Base-by-base conservation (phyloP, 2,888 invertebrate species). In the Dilophus febrilis region DNA sequence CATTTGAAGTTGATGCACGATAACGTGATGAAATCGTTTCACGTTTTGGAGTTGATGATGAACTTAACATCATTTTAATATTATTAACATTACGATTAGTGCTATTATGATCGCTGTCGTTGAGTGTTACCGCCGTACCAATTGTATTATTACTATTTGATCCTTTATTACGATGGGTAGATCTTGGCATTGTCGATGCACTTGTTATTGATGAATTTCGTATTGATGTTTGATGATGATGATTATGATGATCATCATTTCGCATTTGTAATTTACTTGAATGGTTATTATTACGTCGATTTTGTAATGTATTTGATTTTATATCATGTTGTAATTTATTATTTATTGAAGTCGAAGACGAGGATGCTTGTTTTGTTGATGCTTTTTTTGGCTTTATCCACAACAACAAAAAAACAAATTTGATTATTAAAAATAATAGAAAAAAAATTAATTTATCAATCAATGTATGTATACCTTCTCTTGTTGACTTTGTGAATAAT, bases 401-500 rank as follows among this genome's bases (percentile, higher is more conserved):
- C 1, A 38, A 33, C 14, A 28, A 6, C 5, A 5, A 32, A 10
- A 17, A 36, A 28, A 19, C 32, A 7, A 22, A 22, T 26, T 35
- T 19, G 13, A 3, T 26, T n/a, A 11, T 19, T 35, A 12, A 26
- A 11, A 14, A 35, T 26, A 26, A 18, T 13, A n/a, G 18, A 11
- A 12, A 35, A 7, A 18, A 35, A 35, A 22, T 19, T 2, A 33
- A 33, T 30, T 13, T 5, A n/a, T 30, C 16, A 32, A 11, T n/a
- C 13, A n/a, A 5, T 6, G 17, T 14, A 40, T 13, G 16, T 31
- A 22, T 14, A 31, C 63, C 40, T 61, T 42, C 26, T 50, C 44
- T 30, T 46, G 41, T 30, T 46, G 41, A 6, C 71, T 66, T 51
- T 82, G 81, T 12, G 78, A 78, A 61, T 83, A 83, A 55, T 83